A percentile compares a stretch with the other conserved stretches of the same genome.
These are phyloP conservation scores for Melitaea athalia DNA, from an alignment of 2,888 invertebrate genomes.

Conservation along the genomic window DNA sequence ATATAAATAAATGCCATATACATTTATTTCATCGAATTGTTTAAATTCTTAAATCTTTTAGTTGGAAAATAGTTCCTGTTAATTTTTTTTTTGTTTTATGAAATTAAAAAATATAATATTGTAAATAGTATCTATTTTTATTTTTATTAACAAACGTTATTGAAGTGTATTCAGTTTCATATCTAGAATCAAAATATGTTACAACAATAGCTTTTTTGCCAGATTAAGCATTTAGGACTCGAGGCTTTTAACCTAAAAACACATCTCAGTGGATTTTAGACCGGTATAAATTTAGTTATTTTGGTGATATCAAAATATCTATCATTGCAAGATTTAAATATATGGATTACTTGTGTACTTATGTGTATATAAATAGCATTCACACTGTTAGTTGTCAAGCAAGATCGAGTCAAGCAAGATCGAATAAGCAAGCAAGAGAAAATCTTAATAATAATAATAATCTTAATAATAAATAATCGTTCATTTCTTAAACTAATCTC, in stretches of 20 bases:
- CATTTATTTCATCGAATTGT: constrained; percentile 9
- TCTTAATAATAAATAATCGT: no score
- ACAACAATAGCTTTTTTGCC: background rate
- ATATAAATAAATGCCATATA: constrained; percentile 16
- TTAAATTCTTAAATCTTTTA: constrained; percentile 13
- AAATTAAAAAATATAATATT: no score
- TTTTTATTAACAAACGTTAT: background rate
- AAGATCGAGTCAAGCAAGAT: no score
- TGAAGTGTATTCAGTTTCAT: background rate
- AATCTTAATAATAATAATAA: no score
- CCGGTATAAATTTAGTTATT: background rate
- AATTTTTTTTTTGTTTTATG: background rate
- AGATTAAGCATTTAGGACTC: background rate
- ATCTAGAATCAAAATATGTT: background rate
- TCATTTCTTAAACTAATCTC: no score
- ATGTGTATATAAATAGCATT: background rate
- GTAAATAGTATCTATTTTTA: background rate
- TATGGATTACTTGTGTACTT: background rate
- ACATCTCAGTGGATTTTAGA: background rate
- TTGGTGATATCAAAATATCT: background rate
- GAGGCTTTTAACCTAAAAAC: constrained; percentile 1
- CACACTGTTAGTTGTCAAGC: no score
- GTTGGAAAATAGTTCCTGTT: background rate
- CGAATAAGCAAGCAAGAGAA: no score
- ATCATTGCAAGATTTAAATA: background rate